Evolutionary conservation across 2,113 vertebrate species (phyloP).

Genomic region (Rhodinocichla rosea): DNA sequence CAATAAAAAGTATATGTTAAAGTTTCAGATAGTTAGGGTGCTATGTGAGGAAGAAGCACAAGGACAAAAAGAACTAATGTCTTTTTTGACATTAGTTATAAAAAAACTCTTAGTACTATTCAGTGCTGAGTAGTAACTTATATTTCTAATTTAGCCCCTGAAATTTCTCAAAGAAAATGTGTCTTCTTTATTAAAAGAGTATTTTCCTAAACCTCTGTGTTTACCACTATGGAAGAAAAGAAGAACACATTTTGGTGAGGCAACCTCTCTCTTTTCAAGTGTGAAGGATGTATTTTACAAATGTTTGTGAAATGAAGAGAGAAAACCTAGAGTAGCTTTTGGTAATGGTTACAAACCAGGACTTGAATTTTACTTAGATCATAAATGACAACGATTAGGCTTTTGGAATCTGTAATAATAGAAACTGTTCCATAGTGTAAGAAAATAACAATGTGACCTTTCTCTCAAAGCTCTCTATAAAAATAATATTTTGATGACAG

Average conservation of each 20-base stretch:
- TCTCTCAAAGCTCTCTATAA: constrained; percentile 21
- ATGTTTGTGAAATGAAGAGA: background rate
- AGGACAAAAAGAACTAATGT: background rate
- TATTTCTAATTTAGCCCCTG: background rate
- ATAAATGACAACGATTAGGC: constrained; percentile 37
- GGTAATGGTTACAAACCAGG: constrained; percentile 10
- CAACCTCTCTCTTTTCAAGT: background rate
- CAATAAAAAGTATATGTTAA: background rate
- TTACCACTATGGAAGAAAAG: background rate
- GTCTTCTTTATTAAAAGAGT: background rate
- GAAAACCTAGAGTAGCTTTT: background rate
- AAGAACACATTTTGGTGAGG: background rate
- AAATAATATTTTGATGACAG: constrained; percentile 44
- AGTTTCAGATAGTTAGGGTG: background rate
- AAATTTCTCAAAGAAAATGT: background rate
- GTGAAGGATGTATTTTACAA: constrained; percentile 11
- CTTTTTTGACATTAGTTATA: background rate
- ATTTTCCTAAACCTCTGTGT: background rate
- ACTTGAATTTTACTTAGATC: constrained; percentile 33
- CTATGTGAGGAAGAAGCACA: background rate
- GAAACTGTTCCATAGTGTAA: constrained; percentile 44
- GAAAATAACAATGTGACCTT: constrained; percentile 60
- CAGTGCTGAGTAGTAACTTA: background rate
- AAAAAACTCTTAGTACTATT: background rate
- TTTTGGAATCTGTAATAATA: constrained; percentile 42